Conservation (phyloP, 2,113 vertebrate species). For the Hippoglossus stenolepis region DNA sequence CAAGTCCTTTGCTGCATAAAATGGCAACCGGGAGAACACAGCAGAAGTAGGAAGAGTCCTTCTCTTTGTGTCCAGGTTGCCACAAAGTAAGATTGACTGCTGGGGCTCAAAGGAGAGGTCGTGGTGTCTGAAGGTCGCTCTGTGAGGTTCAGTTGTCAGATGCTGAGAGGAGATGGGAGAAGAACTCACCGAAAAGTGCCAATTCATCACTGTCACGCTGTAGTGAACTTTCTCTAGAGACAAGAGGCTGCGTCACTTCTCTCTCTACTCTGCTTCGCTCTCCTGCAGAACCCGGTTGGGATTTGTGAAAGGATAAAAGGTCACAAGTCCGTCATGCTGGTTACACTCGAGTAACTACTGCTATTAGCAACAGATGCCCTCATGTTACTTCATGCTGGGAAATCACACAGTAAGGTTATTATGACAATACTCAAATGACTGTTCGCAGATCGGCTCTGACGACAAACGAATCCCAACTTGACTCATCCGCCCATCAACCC, state of each 20-base stretch:
- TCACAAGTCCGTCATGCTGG: constrained; percentile 27
- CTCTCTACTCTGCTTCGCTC: background rate
- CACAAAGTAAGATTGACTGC: constrained; percentile 1
- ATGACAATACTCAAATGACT: too few relatives aligned
- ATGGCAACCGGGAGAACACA: constrained; percentile 8
- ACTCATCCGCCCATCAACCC: too few relatives aligned
- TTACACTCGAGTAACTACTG: constrained; percentile 2
- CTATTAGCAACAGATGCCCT: background rate
- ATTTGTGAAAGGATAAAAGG: constrained; percentile 13
- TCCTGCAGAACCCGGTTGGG: background rate
- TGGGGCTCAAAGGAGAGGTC: background rate
- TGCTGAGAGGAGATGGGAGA: constrained; percentile 27
- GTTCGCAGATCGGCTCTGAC: too few relatives aligned
- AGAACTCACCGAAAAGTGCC: constrained; percentile 11
- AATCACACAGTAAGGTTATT: background rate
- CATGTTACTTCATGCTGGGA: background rate
- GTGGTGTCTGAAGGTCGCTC: constrained; percentile 41
- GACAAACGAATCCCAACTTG: too few relatives aligned
- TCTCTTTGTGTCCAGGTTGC: background rate
- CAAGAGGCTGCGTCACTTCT: background rate
- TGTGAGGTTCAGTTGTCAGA: constrained; percentile 23
- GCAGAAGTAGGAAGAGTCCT: background rate
- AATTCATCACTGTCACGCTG: constrained; percentile 5
- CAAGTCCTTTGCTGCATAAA: constrained; percentile 21
- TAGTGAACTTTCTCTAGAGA: background rate